These are phyloP conservation scores for Aethes cnicana DNA, from an alignment of 2,888 invertebrate genomes.

Conservation along the genomic window DNA sequence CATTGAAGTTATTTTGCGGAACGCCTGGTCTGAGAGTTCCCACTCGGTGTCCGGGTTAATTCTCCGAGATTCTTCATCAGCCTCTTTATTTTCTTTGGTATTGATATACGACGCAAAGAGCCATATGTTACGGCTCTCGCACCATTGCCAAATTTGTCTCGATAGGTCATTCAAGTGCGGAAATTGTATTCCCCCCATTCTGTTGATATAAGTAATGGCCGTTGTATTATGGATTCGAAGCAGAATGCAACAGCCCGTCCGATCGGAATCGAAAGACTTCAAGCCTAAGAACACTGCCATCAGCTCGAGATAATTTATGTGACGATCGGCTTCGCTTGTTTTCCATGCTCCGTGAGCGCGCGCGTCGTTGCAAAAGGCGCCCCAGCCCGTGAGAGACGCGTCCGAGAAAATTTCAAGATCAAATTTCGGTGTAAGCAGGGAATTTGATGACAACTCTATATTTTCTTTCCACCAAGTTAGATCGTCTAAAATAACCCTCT, in stretches of 20 bases:
- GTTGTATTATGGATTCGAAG: not conserved
- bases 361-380: not conserved
- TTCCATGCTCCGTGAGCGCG: not conserved
- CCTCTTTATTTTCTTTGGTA: constrained; percentile 1
- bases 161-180: constrained; percentile 26
- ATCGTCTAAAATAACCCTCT: constrained; percentile 7
- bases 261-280: not conserved
- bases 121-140: not conserved
- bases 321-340: not conserved
- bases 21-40: constrained; percentile 13
- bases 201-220: not conserved
- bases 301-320: not conserved
- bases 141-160: constrained; percentile 22
- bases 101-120: constrained; percentile 16
- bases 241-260: not conserved
- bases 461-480: constrained; percentile 28
- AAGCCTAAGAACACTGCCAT: not conserved
- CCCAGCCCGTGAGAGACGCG: too few species aligned
- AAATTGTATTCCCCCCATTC: constrained; percentile 7
- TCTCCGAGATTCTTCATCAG: constrained; percentile 13
- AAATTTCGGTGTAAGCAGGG: too few species aligned
- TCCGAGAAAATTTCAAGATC: too few species aligned
- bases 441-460: too few species aligned
- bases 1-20: not conserved
- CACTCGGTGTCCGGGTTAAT: constrained; percentile 21